These are phyloP conservation scores for Drosophila fungiperda DNA, from an alignment of 2,888 invertebrate species.

Conservation along the genomic window DNA sequence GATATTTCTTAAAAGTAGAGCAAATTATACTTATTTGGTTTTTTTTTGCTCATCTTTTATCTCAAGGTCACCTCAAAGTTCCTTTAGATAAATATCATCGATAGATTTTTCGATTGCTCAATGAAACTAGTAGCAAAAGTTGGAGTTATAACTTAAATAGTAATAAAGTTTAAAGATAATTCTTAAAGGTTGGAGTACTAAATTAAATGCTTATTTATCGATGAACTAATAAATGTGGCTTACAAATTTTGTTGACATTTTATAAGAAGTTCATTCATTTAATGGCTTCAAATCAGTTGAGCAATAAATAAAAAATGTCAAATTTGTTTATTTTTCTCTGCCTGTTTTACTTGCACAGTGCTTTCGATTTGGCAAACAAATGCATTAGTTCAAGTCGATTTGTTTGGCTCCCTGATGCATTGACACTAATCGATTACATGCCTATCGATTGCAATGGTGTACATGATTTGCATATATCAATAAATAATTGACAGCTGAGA, in stretches of 20 bases:
- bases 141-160: too few relatives aligned
- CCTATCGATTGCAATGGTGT: neutral
- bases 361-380: neutral
- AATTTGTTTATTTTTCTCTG: too few relatives aligned
- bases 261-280: neutral
- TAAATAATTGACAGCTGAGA: slow-evolving; percentile 1
- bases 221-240: neutral
- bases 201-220: neutral
- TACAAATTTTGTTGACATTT: neutral
- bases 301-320: neutral
- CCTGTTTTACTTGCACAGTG: neutral
- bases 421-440: slow-evolving; percentile 6
- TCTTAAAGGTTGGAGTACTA: too few relatives aligned
- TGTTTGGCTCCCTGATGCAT: neutral
- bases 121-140: neutral
- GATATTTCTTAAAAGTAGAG: too few relatives aligned
- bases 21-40: too few relatives aligned
- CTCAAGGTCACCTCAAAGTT: neutral
- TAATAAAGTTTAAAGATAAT: too few relatives aligned
- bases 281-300: too few relatives aligned
- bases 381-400: neutral
- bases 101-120: neutral
- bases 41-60: too few relatives aligned
- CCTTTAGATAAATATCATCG: neutral
- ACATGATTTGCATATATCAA: slow-evolving; percentile 10